These are phyloP conservation scores for Epizoanthus scotinus DNA, from an alignment of 92 coral and sea anemone genomes.

Conservation along the genomic window DNA sequence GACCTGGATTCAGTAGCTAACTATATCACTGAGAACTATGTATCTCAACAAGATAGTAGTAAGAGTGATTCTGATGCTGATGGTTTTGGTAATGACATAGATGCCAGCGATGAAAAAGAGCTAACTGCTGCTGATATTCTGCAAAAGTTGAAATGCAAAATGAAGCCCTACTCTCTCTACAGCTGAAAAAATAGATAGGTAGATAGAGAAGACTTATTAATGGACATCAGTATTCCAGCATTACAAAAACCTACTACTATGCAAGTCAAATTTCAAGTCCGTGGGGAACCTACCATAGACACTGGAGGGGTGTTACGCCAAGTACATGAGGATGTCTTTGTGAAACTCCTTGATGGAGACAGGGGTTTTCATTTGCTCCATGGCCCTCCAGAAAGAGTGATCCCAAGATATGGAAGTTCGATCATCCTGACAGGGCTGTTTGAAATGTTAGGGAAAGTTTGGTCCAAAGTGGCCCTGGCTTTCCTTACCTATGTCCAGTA, in stretches of 20 bases:
- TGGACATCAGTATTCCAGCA: slow-evolving; percentile 63
- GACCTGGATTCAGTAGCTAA: slow-evolving; percentile 48
- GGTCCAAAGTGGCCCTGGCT: slow-evolving; percentile 54
- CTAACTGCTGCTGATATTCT: slow-evolving; percentile 42
- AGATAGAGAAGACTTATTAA: slow-evolving; percentile 54
- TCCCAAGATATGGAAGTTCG: slow-evolving; percentile 55
- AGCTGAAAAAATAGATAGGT: slow-evolving; percentile 57
- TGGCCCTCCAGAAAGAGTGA: slow-evolving; percentile 42
- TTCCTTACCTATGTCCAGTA: slow-evolving; percentile 57
- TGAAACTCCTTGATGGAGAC: slow-evolving; percentile 22
- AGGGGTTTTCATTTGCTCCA: slow-evolving; percentile 41
- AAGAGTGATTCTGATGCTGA: not conserved
- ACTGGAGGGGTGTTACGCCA: slow-evolving; percentile 58
- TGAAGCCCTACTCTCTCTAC: slow-evolving; percentile 42
- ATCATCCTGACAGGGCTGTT: slow-evolving; percentile 39
- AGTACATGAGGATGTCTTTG: slow-evolving; percentile 40
- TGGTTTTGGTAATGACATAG: slow-evolving; percentile 10
- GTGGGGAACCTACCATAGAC: slow-evolving; percentile 56
- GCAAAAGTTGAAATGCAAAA: slow-evolving; percentile 24
- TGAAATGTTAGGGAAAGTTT: slow-evolving; percentile 54
- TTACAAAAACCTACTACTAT: slow-evolving; percentile 48
- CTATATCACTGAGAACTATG: slow-evolving; percentile 32
- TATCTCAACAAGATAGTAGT: not conserved
- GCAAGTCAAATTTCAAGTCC: slow-evolving; percentile 51
- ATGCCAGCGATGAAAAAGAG: slow-evolving; percentile 15